Percentiles rank a stretch among this genome's conserved stretches.
Evolutionary conservation across 2,888 invertebrate genomes (phyloP).

Genomic region (Apomyelois bistriatella): DNA sequence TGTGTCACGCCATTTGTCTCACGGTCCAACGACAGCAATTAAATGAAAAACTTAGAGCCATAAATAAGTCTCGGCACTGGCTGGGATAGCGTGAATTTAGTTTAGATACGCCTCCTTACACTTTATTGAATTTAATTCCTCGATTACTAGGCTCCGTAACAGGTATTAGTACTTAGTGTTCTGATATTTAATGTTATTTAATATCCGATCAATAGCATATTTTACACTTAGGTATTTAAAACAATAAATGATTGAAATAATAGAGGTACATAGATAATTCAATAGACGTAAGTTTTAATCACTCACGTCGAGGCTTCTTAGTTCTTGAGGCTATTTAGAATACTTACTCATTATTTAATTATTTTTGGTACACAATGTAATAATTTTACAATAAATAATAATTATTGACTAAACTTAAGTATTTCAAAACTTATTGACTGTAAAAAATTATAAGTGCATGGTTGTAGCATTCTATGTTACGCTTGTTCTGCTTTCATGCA

Average conservation of each 20-base stretch:
- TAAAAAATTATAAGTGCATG: too few species aligned
- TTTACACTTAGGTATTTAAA: background rate
- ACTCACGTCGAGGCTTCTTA: too few species aligned
- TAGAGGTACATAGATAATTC: background rate
- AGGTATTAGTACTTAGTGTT: background rate
- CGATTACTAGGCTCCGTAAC: constrained; percentile 3
- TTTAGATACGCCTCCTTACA: constrained; percentile 10
- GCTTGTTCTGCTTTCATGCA: too few species aligned
- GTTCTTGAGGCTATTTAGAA: too few species aligned
- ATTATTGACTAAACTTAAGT: too few species aligned
- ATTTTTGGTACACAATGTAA: too few species aligned
- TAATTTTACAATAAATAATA: too few species aligned
- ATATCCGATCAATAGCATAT: background rate
- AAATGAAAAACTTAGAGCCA: constrained; percentile 23
- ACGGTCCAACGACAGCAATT: constrained; percentile 16
- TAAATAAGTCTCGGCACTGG: constrained; percentile 15
- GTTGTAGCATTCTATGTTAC: too few species aligned
- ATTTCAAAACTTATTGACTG: too few species aligned
- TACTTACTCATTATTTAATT: too few species aligned
- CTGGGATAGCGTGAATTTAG: constrained; percentile 9
- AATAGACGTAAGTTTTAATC: background rate
- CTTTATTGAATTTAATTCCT: constrained; percentile 10
- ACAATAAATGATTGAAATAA: constrained; percentile 3
- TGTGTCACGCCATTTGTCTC: constrained; percentile 16
- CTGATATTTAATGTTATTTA: background rate